A percentile compares a stretch with the other conserved stretches of the same genome.
phyloP scores from a whole-genome alignment of 2,113 vertebrate genomes.

The Marmota monax region DNA sequence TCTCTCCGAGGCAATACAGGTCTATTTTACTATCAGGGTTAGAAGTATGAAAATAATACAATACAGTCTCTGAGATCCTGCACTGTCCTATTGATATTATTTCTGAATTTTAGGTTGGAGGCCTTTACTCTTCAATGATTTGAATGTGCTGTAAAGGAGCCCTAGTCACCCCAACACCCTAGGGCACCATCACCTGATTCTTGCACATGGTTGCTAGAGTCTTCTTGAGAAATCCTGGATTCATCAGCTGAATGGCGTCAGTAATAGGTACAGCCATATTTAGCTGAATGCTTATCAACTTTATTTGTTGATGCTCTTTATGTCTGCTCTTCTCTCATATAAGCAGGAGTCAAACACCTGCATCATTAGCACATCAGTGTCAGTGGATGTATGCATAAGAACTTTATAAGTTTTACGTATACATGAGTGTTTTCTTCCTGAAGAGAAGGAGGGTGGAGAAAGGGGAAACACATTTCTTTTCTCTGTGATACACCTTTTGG shows the following conservation, averaged over 20 bases:
- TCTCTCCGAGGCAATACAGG: not conserved
- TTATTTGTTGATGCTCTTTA: constrained; percentile 5
- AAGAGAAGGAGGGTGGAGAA: not conserved
- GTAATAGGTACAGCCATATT: constrained; percentile 62
- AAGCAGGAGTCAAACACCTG: not conserved
- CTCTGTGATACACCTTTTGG: no score
- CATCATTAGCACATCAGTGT: not conserved
- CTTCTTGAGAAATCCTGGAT: constrained; percentile 52
- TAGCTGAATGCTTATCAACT: constrained; percentile 28
- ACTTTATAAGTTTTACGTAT: not conserved
- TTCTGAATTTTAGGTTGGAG: not conserved
- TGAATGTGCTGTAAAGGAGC: not conserved
- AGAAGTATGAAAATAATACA: not conserved
- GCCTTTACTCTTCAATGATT: not conserved
- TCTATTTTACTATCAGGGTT: not conserved
- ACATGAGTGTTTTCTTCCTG: not conserved
- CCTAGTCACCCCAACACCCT: no score
- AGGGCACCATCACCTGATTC: not conserved
- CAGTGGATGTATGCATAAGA: fast-evolving
- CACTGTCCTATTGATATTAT: not conserved
- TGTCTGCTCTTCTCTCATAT: not conserved
- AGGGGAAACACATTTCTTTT: not conserved
- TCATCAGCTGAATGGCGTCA: not conserved
- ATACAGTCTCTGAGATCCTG: not conserved
- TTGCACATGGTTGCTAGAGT: not conserved